Percentiles rank a stretch among this genome's conserved stretches.
Conservation (phyloP, 2,113 vertebrate species). For the Catharus minimus region DNA sequence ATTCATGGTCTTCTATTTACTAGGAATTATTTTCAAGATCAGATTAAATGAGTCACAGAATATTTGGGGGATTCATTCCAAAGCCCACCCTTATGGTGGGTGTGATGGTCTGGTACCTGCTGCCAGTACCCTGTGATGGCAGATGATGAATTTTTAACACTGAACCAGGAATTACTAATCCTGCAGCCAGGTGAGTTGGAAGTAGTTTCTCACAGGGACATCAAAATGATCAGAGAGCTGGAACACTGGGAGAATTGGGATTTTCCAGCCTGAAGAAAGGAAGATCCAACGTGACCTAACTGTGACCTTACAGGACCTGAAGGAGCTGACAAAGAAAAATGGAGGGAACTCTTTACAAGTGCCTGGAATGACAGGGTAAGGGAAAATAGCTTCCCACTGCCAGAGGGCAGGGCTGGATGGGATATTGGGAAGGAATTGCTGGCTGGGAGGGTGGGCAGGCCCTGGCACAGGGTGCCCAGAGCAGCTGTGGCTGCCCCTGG, state of each 20-base stretch:
- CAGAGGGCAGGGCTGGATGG: not conserved
- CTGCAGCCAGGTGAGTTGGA: not conserved
- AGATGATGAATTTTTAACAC: fast-evolving
- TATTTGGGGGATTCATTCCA: not conserved
- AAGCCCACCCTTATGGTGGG: not conserved
- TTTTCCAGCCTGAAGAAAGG: not conserved
- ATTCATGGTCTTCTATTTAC: conserved; percentile 30
- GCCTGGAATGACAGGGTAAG: not conserved
- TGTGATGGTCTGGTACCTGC: no score
- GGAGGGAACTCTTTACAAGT: not conserved
- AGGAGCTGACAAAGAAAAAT: not conserved
- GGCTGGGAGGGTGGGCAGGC: fast-evolving
- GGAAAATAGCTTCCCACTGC: not conserved
- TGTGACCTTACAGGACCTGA: not conserved
- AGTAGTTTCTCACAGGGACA: not conserved
- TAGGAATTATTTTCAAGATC: conserved; percentile 16
- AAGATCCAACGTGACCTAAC: not conserved
- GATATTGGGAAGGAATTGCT: not conserved
- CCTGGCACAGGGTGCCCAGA: not conserved
- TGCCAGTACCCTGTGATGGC: not conserved
- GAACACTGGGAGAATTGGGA: not conserved
- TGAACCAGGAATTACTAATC: not conserved
- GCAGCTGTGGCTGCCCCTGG: not conserved
- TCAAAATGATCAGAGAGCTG: not conserved
- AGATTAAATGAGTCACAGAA: not conserved